Evolutionary conservation across 2,797 vertebrate species (phyloP).

Genomic region (Diceros bicornis): DNA sequence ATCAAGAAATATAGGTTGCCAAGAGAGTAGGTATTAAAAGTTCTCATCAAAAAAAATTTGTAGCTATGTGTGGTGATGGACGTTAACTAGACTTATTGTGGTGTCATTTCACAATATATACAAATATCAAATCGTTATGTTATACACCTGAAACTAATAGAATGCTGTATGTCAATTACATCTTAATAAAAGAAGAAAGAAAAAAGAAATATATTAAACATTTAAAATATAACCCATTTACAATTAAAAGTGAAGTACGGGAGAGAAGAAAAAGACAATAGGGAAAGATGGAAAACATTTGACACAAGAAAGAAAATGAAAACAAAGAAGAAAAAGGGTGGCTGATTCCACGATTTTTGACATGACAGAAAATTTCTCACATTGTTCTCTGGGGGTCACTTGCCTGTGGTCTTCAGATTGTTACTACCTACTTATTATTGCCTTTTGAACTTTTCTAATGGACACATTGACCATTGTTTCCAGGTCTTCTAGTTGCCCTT

Average conservation of each 20-base stretch:
- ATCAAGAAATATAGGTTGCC: not conserved
- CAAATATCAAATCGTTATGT: too few relatives aligned
- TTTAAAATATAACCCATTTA: constrained; percentile 45
- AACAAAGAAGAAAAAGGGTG: not conserved
- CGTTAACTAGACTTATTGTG: too few relatives aligned
- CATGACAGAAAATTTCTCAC: not conserved
- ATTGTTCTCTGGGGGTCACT: not conserved
- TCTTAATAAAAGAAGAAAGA: not conserved
- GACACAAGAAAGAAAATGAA: not conserved
- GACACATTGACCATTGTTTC: not conserved
- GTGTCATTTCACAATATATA: too few relatives aligned
- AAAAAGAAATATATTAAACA: not conserved
- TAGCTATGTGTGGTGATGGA: too few relatives aligned
- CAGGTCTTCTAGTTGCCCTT: constrained; percentile 13
- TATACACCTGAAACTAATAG: too few relatives aligned
- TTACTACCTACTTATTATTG: not conserved
- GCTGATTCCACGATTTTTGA: not conserved
- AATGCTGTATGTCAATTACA: too few relatives aligned
- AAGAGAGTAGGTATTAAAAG: too few relatives aligned
- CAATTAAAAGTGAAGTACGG: constrained; percentile 23
- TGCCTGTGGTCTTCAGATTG: not conserved
- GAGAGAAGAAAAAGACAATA: not conserved
- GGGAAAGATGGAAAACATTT: not conserved
- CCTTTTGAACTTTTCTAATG: not conserved
- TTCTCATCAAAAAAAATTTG: too few relatives aligned